These are phyloP conservation scores for Vireo altiloquus DNA, from an alignment of 2,113 vertebrate species.

Conservation along the genomic window DNA sequence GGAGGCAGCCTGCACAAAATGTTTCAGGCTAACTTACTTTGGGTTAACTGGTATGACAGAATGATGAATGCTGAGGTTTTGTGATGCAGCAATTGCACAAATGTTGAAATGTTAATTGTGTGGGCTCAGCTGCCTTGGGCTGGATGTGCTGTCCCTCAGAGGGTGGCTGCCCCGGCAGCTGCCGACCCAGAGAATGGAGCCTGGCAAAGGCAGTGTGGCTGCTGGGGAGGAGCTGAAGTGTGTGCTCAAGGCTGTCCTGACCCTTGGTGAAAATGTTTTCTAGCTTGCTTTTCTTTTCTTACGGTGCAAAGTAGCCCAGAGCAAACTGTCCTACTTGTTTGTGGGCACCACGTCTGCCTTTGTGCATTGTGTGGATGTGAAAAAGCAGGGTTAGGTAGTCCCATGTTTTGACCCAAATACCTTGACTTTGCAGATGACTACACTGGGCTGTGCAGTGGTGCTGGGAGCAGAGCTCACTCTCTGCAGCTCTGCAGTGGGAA, in stretches of 20 bases:
- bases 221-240: not conserved
- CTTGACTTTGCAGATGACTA: not conserved
- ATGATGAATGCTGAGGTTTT: conserved; percentile 54
- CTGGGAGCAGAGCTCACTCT: not conserved
- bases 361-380: not conserved
- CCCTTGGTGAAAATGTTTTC: not conserved
- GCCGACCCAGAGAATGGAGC: not conserved
- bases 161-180: not conserved
- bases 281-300: not conserved
- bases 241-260: not conserved
- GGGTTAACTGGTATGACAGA: conserved; percentile 11
- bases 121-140: conserved; percentile 1
- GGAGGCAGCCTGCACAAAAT: not conserved
- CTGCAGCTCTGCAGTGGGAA: not conserved
- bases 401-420: not conserved
- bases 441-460: fast-evolving
- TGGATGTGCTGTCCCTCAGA: not conserved
- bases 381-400: not conserved
- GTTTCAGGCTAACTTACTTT: not conserved
- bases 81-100: not conserved
- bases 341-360: not conserved
- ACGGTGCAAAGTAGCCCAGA: fast-evolving
- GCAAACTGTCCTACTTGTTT: not conserved
- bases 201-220: not conserved
- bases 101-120: conserved; percentile 38